phyloP scores from a whole-genome alignment of 2,888 invertebrate genomes.

The Drosophila atripex region DNA sequence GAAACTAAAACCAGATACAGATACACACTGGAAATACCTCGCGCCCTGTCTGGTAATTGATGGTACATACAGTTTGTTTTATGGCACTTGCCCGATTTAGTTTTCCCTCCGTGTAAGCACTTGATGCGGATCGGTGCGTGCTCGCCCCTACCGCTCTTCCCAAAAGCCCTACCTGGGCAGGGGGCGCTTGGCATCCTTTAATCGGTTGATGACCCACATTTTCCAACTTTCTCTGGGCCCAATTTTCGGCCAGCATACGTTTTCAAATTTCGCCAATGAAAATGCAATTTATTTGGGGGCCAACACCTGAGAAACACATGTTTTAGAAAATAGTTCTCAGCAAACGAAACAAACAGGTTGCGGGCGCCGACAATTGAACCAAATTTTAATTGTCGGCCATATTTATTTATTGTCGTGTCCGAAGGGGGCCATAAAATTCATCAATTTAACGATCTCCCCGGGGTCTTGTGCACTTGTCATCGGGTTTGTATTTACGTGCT shows the following conservation, averaged over 20 bases:
- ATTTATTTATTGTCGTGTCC: conserved; percentile 60
- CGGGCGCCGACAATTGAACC: conserved; percentile 63
- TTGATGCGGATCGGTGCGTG: too few relatives aligned
- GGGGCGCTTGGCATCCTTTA: not conserved
- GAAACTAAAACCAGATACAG: conserved; percentile 33
- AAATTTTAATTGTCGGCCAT: conserved; percentile 71
- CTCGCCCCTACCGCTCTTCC: not conserved
- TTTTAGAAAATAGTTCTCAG: conserved; percentile 5
- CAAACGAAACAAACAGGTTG: conserved; percentile 49
- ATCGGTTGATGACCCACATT: not conserved
- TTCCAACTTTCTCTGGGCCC: conserved; percentile 21
- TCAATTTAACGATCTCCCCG: conserved; percentile 65
- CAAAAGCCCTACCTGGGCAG: not conserved
- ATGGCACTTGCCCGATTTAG: conserved; percentile 40
- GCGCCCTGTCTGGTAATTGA: conserved; percentile 44
- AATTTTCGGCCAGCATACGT: conserved; percentile 14
- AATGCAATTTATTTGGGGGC: conserved; percentile 19
- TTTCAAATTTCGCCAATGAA: conserved; percentile 7
- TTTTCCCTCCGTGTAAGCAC: conserved; percentile 6
- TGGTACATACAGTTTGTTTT: conserved; percentile 44
- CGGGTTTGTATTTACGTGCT: conserved; percentile 54
- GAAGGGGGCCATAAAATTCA: conserved; percentile 45
- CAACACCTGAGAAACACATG: conserved; percentile 19
- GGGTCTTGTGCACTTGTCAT: conserved; percentile 68
- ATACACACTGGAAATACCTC: conserved; percentile 27